Evolutionary conservation across 2,797 vertebrate species (phyloP), one percentile per base, ranked within the genome.

Genomic region (Diplodus puntazzo): DNA sequence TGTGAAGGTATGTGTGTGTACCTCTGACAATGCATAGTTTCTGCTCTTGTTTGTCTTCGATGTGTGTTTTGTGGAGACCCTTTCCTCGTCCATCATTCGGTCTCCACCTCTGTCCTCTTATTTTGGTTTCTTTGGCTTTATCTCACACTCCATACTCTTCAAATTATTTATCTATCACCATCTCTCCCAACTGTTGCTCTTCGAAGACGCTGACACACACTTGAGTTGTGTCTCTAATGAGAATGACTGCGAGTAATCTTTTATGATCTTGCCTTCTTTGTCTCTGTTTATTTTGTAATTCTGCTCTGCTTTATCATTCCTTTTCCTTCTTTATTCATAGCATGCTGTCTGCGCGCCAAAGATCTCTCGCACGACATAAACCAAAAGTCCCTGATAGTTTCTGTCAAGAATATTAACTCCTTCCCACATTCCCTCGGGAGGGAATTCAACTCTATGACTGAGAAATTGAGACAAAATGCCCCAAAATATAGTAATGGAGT

Each of bases 341-440:
- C 11, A 4, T 20, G 69, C 18, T 43, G 50, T 71, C 52, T 84
- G 53, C 50, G 3, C 55, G 8, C n/a, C 63, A 61, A 45, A 79
- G n/a, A 69, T 62, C 74, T 62, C 74, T 63, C 16, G n/a, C 50
- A n/a, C 25, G 27, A 68, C 27, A 48, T n/a, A 34, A 81, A 49
- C 27, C 34, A 87, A 80, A 80, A 68, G 4, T 49, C n/a, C 45
- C 14, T 20, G 18, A 65, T 79, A 23, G 46, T 86, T 80, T 72
- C 39, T 70, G 77, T 75, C 53, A 79, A 49, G 78, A 85, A 69
- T 53, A 70, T 57, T 25, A 57, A 64, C 55, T 83, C 48, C 9
- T 73, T 66, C 49, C 79, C 63, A 61, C 43, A 34, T 30, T 8
- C 30, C 39, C 18, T 58, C 13, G 10, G 46, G n/a, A 76, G 18